Evolutionary conservation across 2,797 vertebrate species (phyloP).

Genomic region (Pseudocheirus occidentalis): DNA sequence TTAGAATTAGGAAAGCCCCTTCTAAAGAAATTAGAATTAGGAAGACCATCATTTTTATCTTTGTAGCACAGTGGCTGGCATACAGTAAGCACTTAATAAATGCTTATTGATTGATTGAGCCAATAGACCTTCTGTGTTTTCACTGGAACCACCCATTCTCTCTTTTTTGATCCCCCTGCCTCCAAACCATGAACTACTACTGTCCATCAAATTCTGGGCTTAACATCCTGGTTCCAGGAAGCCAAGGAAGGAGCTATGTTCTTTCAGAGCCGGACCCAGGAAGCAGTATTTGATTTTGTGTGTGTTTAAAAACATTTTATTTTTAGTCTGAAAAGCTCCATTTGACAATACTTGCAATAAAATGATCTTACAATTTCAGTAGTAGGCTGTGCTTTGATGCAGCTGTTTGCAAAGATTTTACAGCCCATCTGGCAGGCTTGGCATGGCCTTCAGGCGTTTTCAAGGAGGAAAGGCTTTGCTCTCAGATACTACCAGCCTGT

Average conservation of each 20-base stretch:
- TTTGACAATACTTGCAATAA: conserved; percentile 67
- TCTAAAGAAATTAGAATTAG: background rate
- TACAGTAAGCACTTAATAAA: background rate
- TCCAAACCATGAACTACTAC: background rate
- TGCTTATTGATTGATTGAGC: background rate
- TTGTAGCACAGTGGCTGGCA: background rate
- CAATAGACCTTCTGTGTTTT: background rate
- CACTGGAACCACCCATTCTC: background rate
- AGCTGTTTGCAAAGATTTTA: conserved; percentile 84
- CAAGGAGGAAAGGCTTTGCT: conserved; percentile 78
- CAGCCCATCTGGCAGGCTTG: conserved; percentile 83
- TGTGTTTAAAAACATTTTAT: background rate
- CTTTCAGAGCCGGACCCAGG: background rate
- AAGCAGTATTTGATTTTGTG: background rate
- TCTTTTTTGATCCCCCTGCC: background rate
- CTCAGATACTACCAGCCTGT: conserved; percentile 76
- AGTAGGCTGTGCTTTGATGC: conserved; percentile 69
- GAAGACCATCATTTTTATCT: background rate
- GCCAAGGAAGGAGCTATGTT: background rate
- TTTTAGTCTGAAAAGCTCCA: conserved; percentile 8
- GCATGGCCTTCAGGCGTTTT: conserved; percentile 70
- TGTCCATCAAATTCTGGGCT: background rate
- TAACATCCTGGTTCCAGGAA: background rate
- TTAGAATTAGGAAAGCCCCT: background rate
- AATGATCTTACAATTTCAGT: conserved; percentile 73